phyloP scores from a whole-genome alignment of 1,140 invertebrate species.

The Telenomus remus region DNA sequence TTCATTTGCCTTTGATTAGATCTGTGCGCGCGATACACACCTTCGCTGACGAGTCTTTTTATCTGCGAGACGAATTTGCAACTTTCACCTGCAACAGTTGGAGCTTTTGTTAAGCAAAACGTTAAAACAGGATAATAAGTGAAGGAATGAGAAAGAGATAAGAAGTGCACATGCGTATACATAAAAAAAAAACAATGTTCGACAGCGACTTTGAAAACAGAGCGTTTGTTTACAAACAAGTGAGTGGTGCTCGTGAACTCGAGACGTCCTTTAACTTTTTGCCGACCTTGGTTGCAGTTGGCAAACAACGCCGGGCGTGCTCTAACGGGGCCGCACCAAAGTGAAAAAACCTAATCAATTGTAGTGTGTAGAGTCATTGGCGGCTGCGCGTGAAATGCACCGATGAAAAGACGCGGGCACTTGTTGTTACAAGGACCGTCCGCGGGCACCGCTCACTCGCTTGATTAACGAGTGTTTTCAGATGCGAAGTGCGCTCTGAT shows the following conservation, averaged over 20 bases:
- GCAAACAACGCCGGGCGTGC: constrained; percentile 2
- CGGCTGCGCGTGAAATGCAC: constrained; percentile 30
- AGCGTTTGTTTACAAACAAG: too few relatives aligned
- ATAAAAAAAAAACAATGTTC: too few relatives aligned
- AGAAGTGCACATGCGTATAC: too few relatives aligned
- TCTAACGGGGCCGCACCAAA: constrained; percentile 4
- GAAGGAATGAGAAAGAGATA: too few relatives aligned
- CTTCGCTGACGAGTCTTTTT: constrained; percentile 15
- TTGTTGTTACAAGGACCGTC: constrained; percentile 52
- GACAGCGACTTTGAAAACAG: too few relatives aligned
- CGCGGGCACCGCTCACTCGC: constrained; percentile 25
- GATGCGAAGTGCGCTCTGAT: constrained; percentile 64
- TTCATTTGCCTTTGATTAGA: constrained; percentile 48
- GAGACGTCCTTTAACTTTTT: too few relatives aligned
- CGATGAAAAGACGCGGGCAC: constrained; percentile 45
- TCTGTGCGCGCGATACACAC: constrained; percentile 20
- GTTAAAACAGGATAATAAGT: too few relatives aligned
- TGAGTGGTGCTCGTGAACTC: too few relatives aligned
- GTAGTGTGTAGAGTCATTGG: constrained; percentile 34
- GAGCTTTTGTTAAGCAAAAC: too few relatives aligned
- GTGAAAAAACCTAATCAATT: constrained; percentile 49
- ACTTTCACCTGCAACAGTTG: too few relatives aligned
- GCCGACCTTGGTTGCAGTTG: constrained; percentile 11
- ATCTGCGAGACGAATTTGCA: background rate
- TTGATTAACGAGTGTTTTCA: constrained; percentile 67